Evolutionary conservation across 2,113 vertebrate species (phyloP).

Genomic region (Crocuta crocuta): DNA sequence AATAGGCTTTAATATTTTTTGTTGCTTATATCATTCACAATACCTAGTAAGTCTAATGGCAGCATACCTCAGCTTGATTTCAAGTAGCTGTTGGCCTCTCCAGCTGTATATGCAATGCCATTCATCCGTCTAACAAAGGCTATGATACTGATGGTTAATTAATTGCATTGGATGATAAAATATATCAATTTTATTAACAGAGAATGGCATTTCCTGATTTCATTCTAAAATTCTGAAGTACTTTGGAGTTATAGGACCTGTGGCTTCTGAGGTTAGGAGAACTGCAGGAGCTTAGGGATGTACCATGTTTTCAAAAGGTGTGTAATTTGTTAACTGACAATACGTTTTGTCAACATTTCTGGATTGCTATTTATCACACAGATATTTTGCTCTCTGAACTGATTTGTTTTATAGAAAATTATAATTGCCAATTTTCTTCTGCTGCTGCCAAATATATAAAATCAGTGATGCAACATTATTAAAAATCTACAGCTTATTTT

Average conservation of each 20-base stretch:
- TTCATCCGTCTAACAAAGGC: not conserved
- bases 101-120: not conserved
- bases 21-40: not conserved
- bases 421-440: constrained; percentile 40
- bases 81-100: not conserved
- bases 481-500: constrained; percentile 59
- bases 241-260: not conserved
- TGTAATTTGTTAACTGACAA: constrained; percentile 14
- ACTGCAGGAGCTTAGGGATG: not conserved
- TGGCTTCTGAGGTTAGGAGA: not conserved
- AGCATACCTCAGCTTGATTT: not conserved
- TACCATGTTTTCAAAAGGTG: not conserved
- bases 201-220: not conserved
- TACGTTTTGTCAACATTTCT: constrained; percentile 45
- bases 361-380: constrained; percentile 4
- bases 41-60: not conserved
- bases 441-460: constrained; percentile 46
- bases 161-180: not conserved
- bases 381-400: constrained; percentile 40
- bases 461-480: not conserved
- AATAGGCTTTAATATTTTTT: not conserved
- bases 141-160: not conserved
- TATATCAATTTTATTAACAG: constrained; percentile 3
- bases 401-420: constrained; percentile 54
- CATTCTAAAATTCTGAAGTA: not conserved